These are phyloP conservation scores for Orcinus orca DNA, from an alignment of 2,113 vertebrate genomes.

Conservation along the genomic window DNA sequence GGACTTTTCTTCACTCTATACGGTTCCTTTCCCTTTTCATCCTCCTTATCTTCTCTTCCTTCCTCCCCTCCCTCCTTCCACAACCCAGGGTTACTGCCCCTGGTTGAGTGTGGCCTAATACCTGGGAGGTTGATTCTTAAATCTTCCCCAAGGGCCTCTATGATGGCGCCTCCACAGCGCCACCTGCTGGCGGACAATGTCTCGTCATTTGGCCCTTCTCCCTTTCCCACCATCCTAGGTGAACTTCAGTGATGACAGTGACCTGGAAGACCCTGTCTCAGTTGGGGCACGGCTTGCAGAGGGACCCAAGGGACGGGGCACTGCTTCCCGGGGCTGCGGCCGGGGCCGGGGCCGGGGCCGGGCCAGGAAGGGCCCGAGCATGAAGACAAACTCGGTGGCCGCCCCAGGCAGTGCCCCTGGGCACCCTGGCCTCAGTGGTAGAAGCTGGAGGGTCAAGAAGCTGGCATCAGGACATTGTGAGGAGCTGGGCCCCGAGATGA, in stretches of 20 bases:
- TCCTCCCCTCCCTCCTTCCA: background rate
- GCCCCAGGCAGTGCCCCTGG: background rate
- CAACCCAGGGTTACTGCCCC: background rate
- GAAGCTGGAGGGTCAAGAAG: conserved; percentile 44
- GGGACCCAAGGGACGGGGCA: conserved; percentile 15
- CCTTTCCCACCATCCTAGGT: conserved; percentile 79
- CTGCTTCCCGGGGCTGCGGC: background rate
- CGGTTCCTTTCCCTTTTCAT: background rate
- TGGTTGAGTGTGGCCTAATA: background rate
- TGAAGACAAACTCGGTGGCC: background rate
- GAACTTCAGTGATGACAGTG: conserved; percentile 92
- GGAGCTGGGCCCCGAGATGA: conserved; percentile 73
- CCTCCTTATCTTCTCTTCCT: background rate
- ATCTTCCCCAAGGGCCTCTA: background rate
- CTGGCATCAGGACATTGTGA: conserved; percentile 44
- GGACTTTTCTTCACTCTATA: background rate
- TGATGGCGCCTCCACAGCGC: background rate
- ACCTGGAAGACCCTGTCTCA: conserved; percentile 80
- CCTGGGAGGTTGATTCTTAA: background rate
- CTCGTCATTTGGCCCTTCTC: background rate
- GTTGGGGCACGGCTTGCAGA: background rate
- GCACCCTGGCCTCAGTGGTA: background rate
- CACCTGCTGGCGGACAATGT: conserved; percentile 24
- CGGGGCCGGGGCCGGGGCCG: background rate
- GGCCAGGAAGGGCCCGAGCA: background rate